Conservation (phyloP, 2,113 vertebrate species). For the Melanerpes aurifrons region DNA sequence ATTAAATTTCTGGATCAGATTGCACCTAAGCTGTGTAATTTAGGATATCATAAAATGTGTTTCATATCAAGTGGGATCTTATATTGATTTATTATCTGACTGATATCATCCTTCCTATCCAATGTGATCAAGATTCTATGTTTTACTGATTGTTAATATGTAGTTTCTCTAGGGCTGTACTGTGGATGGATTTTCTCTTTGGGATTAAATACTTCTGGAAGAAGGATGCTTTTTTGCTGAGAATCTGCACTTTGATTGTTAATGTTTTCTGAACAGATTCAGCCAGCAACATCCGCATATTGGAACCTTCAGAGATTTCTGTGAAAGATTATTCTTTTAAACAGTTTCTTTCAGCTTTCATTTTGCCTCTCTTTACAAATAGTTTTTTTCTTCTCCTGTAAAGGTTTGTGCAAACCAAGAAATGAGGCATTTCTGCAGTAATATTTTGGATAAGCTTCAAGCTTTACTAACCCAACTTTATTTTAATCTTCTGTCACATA, state of each 20-base stretch:
- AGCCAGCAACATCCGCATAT: not conserved
- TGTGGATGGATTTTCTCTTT: not conserved
- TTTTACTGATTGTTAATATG: constrained; percentile 25
- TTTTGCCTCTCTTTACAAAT: not conserved
- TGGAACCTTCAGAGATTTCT: not conserved
- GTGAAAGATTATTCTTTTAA: not conserved
- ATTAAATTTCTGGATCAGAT: constrained; percentile 45
- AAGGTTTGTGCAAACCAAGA: not conserved
- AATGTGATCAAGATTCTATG: constrained; percentile 12
- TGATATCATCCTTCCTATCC: constrained; percentile 48
- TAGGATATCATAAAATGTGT: constrained; percentile 50
- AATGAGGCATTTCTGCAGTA: not conserved
- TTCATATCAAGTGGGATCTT: constrained; percentile 2
- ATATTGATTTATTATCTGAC: constrained; percentile 56
- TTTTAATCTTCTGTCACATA: constrained; percentile 46
- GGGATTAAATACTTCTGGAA: constrained; percentile 3
- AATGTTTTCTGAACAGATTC: constrained; percentile 10
- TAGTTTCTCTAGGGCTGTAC: not conserved
- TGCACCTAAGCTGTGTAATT: constrained; percentile 18
- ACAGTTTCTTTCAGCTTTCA: not conserved
- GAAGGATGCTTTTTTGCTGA: not conserved
- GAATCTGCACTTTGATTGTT: not conserved
- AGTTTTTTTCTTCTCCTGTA: not conserved
- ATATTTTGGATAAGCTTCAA: constrained; percentile 37
- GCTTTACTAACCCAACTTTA: constrained; percentile 41